phyloP scores from a whole-genome alignment of 2,113 vertebrate species.

The Prionailurus viverrinus region DNA sequence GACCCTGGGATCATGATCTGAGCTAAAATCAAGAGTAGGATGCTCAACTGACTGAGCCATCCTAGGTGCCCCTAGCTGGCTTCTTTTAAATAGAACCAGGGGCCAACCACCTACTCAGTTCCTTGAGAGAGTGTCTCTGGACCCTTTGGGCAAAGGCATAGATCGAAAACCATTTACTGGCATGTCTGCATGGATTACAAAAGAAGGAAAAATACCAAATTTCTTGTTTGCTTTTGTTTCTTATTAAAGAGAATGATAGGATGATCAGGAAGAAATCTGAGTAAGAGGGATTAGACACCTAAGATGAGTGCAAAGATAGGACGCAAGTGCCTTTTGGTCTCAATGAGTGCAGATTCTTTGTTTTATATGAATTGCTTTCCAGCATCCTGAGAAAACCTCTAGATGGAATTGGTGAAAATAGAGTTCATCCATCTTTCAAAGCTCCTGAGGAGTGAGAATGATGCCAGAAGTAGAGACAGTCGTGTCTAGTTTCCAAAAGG shows the following conservation, averaged over 20 bases:
- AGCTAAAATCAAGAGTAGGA: too few relatives aligned
- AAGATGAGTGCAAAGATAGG: neutral
- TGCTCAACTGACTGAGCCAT: too few relatives aligned
- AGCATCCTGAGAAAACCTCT: neutral
- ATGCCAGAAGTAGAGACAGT: neutral
- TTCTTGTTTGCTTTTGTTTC: conserved; percentile 22
- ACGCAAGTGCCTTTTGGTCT: neutral
- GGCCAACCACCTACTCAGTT: neutral
- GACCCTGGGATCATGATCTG: too few relatives aligned
- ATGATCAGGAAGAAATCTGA: neutral
- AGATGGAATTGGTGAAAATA: neutral
- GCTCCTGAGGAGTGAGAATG: neutral
- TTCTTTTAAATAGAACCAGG: neutral
- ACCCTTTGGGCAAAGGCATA: neutral
- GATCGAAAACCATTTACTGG: neutral
- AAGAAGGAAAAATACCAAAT: neutral
- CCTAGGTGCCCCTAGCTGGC: too few relatives aligned
- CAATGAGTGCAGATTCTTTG: neutral
- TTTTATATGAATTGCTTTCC: neutral
- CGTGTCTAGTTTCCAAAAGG: neutral
- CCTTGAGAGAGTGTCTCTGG: neutral
- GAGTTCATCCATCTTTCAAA: neutral
- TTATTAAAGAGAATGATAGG: neutral
- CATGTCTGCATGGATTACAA: neutral
- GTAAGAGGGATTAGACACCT: neutral